Evolutionary conservation across 92 coral and sea anemone genomes (phyloP).

Genomic region (Parazoanthus darwini): DNA sequence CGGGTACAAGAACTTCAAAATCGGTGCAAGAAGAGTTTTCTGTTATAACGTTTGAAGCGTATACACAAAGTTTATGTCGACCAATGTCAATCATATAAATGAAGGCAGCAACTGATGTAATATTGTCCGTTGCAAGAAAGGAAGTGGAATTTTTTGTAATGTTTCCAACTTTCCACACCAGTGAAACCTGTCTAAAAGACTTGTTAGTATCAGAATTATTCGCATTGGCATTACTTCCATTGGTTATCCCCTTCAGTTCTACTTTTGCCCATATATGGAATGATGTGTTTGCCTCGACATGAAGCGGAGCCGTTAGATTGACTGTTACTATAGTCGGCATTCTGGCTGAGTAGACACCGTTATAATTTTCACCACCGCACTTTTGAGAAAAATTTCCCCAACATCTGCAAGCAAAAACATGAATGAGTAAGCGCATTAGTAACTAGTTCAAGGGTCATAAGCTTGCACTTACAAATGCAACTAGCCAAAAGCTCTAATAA

Average conservation of each 20-base stretch:
- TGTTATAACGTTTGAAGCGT: slow-evolving; percentile 16
- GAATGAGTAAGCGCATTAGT: background rate
- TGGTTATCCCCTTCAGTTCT: slow-evolving; percentile 20
- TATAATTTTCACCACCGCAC: slow-evolving; percentile 32
- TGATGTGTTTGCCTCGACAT: slow-evolving; percentile 9
- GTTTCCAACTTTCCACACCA: slow-evolving; percentile 25
- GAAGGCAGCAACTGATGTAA: background rate
- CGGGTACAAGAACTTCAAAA: slow-evolving; percentile 39
- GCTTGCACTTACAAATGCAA: background rate
- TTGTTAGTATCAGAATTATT: slow-evolving; percentile 9
- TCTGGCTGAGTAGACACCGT: slow-evolving; percentile 28
- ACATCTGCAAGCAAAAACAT: slow-evolving; percentile 15
- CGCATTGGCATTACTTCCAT: background rate
- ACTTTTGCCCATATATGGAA: slow-evolving; percentile 24
- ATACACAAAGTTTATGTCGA: slow-evolving; percentile 15
- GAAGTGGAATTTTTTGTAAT: slow-evolving; percentile 9
- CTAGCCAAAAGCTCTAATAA: too few species aligned
- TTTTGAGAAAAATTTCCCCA: slow-evolving; percentile 29
- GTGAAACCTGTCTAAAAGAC: background rate
- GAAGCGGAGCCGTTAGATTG: slow-evolving; percentile 9
- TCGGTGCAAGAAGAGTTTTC: background rate
- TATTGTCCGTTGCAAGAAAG: slow-evolving; percentile 10
- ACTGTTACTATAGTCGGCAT: slow-evolving; percentile 17
- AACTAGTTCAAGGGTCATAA: background rate
- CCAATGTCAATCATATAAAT: slow-evolving; percentile 29